These are phyloP conservation scores for Phrynocephalus guinanensis DNA, from an alignment of 2,797 vertebrate genomes.

Conservation along the genomic window DNA sequence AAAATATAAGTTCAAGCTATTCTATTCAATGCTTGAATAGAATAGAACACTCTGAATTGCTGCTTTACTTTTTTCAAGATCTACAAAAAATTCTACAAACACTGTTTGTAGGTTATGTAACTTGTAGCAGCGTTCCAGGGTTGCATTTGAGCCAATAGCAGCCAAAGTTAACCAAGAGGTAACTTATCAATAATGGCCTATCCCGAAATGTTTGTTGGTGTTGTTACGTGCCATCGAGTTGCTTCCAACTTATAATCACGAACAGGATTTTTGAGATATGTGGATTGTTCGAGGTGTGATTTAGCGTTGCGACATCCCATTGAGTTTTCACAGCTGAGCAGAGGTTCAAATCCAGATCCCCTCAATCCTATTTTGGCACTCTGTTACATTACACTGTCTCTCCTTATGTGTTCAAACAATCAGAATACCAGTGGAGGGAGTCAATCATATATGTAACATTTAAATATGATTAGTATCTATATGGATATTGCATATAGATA, in stretches of 20 bases:
- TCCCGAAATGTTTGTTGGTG: background rate
- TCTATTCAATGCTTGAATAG: background rate
- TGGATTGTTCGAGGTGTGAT: too few species aligned
- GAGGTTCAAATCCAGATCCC: too few species aligned
- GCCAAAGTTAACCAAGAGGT: slow-evolving; percentile 13
- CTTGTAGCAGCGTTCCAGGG: background rate
- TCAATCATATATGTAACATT: background rate
- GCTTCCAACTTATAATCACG: too few species aligned
- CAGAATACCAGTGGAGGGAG: background rate
- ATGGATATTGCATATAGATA: background rate
- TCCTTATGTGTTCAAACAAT: background rate
- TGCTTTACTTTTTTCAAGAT: background rate
- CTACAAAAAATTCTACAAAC: background rate
- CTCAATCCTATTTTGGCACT: too few species aligned
- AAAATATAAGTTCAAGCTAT: background rate
- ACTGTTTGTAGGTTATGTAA: background rate
- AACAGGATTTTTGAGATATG: too few species aligned
- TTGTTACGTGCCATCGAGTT: too few species aligned
- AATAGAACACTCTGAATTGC: background rate
- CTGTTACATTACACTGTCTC: background rate
- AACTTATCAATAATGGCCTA: background rate
- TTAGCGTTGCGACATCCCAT: too few species aligned
- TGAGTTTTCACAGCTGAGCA: too few species aligned
- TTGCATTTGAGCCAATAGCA: slow-evolving; percentile 5
- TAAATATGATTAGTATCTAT: background rate